Conservation (phyloP, 1,140 invertebrate species). For the Megalopta genalis region DNA sequence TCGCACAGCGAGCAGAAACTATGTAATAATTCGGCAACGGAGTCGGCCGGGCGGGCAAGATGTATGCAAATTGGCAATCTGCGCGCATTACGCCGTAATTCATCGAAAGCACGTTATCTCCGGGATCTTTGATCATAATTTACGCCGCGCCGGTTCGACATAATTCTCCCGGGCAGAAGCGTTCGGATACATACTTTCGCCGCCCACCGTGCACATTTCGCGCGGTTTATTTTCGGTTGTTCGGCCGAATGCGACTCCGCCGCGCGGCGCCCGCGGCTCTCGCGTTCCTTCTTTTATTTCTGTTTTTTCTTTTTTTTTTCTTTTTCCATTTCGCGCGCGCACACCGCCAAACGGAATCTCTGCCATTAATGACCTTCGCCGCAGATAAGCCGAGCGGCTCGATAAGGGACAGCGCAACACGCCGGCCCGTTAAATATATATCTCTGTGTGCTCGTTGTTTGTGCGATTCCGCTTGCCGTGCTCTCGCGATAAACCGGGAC, state of each 20-base stretch:
- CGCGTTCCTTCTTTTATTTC: neutral
- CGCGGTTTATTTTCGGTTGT: conserved; percentile 14
- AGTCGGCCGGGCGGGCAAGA: neutral
- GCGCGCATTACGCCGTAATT: neutral
- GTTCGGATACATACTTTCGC: conserved; percentile 2
- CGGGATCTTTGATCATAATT: neutral
- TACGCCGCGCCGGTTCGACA: neutral
- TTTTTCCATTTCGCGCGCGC: neutral
- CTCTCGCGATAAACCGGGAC: conserved; percentile 49
- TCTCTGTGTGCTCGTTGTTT: conserved; percentile 43
- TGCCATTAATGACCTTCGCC: conserved; percentile 42
- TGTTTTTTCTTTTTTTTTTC: conserved; percentile 1
- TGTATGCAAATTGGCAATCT: too few species aligned
- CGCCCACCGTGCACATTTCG: neutral
- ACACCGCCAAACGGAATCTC: conserved; percentile 33
- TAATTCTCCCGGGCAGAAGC: neutral
- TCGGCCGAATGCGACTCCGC: too few species aligned
- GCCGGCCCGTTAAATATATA: conserved; percentile 40
- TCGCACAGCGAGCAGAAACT: neutral
- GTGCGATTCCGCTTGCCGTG: conserved; percentile 47
- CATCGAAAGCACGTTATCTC: neutral
- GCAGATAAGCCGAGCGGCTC: conserved; percentile 36
- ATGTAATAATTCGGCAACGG: neutral
- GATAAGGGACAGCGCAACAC: conserved; percentile 43
- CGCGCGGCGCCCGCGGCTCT: too few species aligned